phyloP scores from a whole-genome alignment of 1,140 invertebrate genomes.

The Drosophila tani region DNA sequence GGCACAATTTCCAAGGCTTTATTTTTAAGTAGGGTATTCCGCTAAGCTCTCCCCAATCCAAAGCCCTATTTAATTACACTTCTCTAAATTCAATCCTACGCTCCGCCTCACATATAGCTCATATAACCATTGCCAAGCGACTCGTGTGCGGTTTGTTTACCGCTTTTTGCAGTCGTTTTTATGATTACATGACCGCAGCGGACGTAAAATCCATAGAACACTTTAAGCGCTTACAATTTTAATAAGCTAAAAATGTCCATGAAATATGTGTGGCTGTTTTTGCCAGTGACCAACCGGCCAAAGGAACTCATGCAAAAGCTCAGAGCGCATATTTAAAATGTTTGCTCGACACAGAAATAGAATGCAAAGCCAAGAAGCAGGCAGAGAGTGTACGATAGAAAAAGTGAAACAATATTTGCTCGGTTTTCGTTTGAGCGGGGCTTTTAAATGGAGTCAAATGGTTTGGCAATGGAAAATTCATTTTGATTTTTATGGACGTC shows the following conservation, averaged over 20 bases:
- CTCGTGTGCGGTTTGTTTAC: slow-evolving; percentile 18
- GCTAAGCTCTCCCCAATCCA: not conserved
- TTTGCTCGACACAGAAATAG: slow-evolving; percentile 32
- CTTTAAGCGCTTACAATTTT: slow-evolving; percentile 55
- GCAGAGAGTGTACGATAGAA: not conserved
- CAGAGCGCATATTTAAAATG: slow-evolving; percentile 38
- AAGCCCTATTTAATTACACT: slow-evolving; percentile 22
- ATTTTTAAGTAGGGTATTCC: not conserved
- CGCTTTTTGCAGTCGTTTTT: slow-evolving; percentile 22
- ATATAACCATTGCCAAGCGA: slow-evolving; percentile 16
- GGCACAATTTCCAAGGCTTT: not conserved
- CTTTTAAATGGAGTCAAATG: slow-evolving; percentile 11
- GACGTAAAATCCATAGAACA: slow-evolving; percentile 44
- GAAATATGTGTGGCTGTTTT: slow-evolving; percentile 37
- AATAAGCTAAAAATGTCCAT: slow-evolving; percentile 61
- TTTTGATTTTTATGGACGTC: slow-evolving; percentile 18
- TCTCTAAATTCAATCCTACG: not conserved
- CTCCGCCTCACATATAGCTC: slow-evolving; percentile 15
- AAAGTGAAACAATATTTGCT: slow-evolving; percentile 20
- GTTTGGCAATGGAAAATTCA: slow-evolving; percentile 19
- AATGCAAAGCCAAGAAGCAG: slow-evolving; percentile 9
- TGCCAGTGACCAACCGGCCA: slow-evolving; percentile 16
- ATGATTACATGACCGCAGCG: slow-evolving; percentile 27
- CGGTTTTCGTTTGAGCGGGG: not conserved
- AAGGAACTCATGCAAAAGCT: slow-evolving; percentile 29